Evolutionary conservation across 1,140 invertebrate species (phyloP), one percentile per base, ranked within the genome.

Genomic region (Drosophila tropicalis): DNA sequence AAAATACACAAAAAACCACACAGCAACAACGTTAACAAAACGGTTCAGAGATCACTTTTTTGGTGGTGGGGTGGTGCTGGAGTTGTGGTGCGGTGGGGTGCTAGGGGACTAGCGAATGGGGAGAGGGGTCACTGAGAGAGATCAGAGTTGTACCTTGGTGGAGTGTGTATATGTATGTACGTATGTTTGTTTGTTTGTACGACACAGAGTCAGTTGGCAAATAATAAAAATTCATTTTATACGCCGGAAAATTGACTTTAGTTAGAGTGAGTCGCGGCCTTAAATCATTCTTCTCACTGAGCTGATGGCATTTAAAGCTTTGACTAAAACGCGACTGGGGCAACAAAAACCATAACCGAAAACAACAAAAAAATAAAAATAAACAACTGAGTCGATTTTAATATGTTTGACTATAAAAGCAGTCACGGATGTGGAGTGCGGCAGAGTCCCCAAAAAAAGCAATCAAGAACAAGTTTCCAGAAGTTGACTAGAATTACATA

Each of bases 21-120:
- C 60, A 71, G 44, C 51, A 15, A 72, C 36, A 55, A 69, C 32
- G 63, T 57, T 62, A 67, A 51, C 25, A 58, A 84, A 84, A 68
- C 60, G 51, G 76, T 67, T 71, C 74, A 78, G 68, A 86, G 81
- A 78, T 86, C 79, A 85, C 67, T 44, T 44, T 47, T 44, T 47
- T 19, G 6, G 6, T 51, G 17, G 9, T 10, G 5, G 17, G 62
- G 22, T 25, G 22, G 76, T 75, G 78, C 73, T 70, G 22, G 0
- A 25, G 22, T 22, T 22, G 19, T 22, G 22, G 22, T 25, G 22
- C 22, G 7, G 9, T 10, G 0, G 17, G 62, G 76, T 75, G 78
- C 70, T 67, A 69, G 44, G 44, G 6, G 9, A 9, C 17, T 19
- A 12, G 44, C 2, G 6, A 51, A 22, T 51, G 44, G 17, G n/a